Conservation (phyloP, 2,888 invertebrate species). For the Drosophila anomalipes region DNA sequence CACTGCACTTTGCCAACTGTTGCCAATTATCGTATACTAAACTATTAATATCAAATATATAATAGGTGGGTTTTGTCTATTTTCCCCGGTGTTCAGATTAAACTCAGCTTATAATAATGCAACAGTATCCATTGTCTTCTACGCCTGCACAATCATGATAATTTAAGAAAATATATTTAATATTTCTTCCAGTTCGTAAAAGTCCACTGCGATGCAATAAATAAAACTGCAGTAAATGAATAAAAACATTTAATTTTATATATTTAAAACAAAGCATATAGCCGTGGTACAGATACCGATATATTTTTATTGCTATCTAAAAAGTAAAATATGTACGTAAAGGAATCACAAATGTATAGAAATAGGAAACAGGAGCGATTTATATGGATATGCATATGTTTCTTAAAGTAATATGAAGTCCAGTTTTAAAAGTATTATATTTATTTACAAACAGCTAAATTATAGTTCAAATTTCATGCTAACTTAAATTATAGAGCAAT, state of each 20-base stretch:
- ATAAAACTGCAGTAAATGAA: background rate
- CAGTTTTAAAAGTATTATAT: background rate
- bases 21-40: background rate
- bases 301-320: background rate
- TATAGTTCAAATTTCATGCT: accelerated
- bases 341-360: background rate
- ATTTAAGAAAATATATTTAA: background rate
- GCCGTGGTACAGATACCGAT: background rate
- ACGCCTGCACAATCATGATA: background rate
- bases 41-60: background rate
- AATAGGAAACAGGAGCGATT: background rate
- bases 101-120: background rate
- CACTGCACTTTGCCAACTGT: slow-evolving; percentile 19
- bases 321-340: background rate
- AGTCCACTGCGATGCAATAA: background rate
- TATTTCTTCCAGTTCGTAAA: slow-evolving; percentile 27
- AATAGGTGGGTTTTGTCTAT: background rate
- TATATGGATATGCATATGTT: background rate
- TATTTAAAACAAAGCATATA: background rate
- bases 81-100: background rate
- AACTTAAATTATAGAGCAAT: background rate
- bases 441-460: background rate
- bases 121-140: background rate
- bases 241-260: background rate
- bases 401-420: background rate